Conservation (phyloP, 2,888 invertebrate species). For the Himalopsyche kuldschensis region DNA sequence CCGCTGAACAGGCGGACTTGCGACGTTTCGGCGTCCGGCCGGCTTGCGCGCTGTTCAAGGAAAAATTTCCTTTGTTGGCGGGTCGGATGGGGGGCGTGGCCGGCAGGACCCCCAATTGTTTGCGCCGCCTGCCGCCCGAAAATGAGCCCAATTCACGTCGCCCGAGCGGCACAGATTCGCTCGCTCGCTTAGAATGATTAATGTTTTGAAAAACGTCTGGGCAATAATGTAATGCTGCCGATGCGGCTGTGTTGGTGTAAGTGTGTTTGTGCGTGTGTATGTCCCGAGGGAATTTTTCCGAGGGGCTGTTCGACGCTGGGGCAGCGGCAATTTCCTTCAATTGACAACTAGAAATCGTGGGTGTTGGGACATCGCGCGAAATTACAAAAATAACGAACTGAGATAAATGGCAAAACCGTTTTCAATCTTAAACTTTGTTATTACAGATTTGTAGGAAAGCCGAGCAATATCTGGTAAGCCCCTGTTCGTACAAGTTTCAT, state of each 20-base stretch:
- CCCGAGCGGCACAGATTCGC: background rate
- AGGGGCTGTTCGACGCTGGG: background rate
- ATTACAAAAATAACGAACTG: too few species aligned
- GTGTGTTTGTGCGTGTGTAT: background rate
- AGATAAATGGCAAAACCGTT: too few species aligned
- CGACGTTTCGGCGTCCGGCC: background rate
- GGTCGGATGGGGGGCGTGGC: conserved; percentile 8
- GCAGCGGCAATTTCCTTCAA: too few species aligned
- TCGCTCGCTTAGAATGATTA: background rate
- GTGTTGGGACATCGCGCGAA: too few species aligned
- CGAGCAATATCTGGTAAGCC: too few species aligned
- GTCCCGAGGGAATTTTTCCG: background rate
- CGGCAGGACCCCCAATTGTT: conserved; percentile 11
- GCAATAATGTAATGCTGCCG: too few species aligned
- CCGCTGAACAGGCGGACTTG: background rate
- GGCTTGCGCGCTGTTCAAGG: background rate
- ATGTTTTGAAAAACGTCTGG: background rate
- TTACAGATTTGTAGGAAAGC: too few species aligned
- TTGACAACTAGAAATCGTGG: too few species aligned
- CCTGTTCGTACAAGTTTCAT: too few species aligned
- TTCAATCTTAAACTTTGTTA: too few species aligned
- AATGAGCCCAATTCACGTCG: background rate
- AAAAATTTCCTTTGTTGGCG: conserved; percentile 16
- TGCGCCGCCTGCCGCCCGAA: background rate
- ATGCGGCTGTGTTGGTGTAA: background rate